Base-by-base conservation (phyloP, 2,113 vertebrate species). In the Camelus dromedarius region DNA sequence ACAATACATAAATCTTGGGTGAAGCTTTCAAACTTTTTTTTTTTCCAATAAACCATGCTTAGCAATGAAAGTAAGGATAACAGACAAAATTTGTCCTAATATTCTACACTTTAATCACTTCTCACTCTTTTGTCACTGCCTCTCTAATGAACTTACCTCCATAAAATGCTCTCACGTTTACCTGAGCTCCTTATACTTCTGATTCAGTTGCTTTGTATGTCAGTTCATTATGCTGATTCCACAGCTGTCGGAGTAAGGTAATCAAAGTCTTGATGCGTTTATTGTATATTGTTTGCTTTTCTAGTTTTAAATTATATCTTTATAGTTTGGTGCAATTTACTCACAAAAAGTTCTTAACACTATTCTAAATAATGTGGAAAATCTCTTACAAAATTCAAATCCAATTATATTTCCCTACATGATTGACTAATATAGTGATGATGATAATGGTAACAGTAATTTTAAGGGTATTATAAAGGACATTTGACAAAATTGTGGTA, bases 321-420 rank as follows among this genome's bases (percentile, higher is more conserved):
- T 69, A 15, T n/a, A 73, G 20, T 73, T 66, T 62, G 60, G 11
- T 95, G 30, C 2, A n/a, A 3, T 67, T 75, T 52, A 32, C 15
- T 46, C 64, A 73, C 6, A 73, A 16, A 73, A 70, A 54, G 75
- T 87, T 80, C 48, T 92, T 92, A 67, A 67, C 0, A 22, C 58
- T n/a, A 58, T 86, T 93, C 86, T 70, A 76, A 91, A 24, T 90
- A 46, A 35, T 73, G 13, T 75, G 62, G 6, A 75, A 95, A 60
- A 80, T 50, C 48, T 75, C 80, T 91, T 77, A 64, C 22, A 18
- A 77, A 94, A 56, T 70, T 28, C 48, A 72, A 70, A 19, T 73
- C 70, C 9, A 38, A 14, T 73, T 64, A 3, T 64, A 26, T 91
- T 72, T 92, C 30, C 50, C 28, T 83, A 16, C 12, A 16, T 88